Evolutionary conservation across 2,797 vertebrate species (phyloP).

Genomic region (Gymnoscopelus braueri): DNA sequence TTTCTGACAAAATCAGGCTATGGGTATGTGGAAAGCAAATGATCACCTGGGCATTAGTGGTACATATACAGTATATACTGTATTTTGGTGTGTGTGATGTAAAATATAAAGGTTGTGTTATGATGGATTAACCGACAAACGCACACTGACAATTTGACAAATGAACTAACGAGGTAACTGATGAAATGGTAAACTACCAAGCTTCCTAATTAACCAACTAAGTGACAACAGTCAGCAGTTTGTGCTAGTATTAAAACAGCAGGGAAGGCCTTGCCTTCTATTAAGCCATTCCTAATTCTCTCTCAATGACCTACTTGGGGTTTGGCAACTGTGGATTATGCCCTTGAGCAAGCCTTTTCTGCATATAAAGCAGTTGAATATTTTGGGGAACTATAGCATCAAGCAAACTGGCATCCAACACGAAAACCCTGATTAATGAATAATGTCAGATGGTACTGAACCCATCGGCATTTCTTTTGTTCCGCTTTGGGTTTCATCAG

Average conservation of each 20-base stretch:
- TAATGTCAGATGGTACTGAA: conserved; percentile 51
- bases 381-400: conserved; percentile 59
- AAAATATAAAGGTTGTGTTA: conserved; percentile 12
- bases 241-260: conserved; percentile 36
- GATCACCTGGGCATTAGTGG: no score
- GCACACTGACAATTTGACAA: conserved; percentile 17
- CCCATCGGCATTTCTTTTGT: conserved; percentile 31
- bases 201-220: conserved; percentile 47
- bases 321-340: conserved; percentile 67
- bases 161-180: conserved; percentile 19
- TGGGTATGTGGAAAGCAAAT: no score
- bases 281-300: conserved; percentile 54
- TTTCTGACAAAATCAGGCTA: no score
- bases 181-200: not conserved
- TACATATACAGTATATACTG: not conserved
- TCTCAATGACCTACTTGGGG: conserved; percentile 77
- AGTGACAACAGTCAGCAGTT: conserved; percentile 57
- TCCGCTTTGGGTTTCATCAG: conserved; percentile 6
- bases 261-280: conserved; percentile 31
- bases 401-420: conserved; percentile 49
- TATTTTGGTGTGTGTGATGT: not conserved
- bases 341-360: conserved; percentile 70
- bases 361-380: conserved; percentile 64
- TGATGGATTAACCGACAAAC: conserved; percentile 34
- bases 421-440: conserved; percentile 57